Evolutionary conservation across 64 coral and sea anemone genomes (phyloP).

Genomic region (Porites australiensis): DNA sequence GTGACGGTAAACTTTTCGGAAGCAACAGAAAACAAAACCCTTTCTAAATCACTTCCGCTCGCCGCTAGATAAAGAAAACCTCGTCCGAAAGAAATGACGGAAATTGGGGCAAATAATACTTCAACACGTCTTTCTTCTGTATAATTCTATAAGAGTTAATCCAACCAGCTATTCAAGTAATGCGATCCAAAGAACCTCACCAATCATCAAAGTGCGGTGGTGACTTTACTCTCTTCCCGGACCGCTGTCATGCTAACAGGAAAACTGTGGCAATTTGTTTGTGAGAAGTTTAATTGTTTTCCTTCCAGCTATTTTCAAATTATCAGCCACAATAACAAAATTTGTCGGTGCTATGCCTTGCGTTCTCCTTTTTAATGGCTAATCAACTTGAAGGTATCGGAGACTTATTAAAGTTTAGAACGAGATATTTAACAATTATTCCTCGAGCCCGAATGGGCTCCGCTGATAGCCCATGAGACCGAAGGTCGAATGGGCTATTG

Average conservation of each 20-base stretch:
- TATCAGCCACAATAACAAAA: neutral
- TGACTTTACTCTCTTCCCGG: neutral
- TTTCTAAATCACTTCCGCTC: no score
- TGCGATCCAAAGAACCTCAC: no score
- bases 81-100: neutral
- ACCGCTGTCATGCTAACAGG: neutral
- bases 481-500: no score
- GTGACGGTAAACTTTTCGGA: no score
- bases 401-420: no score
- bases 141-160: neutral
- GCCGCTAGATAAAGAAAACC: no score
- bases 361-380: no score
- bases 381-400: no score
- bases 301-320: neutral
- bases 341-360: neutral
- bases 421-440: no score
- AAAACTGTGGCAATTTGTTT: neutral
- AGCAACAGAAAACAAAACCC: no score
- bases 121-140: neutral
- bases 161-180: neutral
- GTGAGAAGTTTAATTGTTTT: slow-evolving; percentile 6
- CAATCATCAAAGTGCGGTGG: neutral
- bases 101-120: slow-evolving; percentile 1
- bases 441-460: no score
- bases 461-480: no score